Evolutionary conservation across 2,888 invertebrate genomes (phyloP), one percentile per base, ranked within the genome.

Genomic region (Polylopha cassiicola): DNA sequence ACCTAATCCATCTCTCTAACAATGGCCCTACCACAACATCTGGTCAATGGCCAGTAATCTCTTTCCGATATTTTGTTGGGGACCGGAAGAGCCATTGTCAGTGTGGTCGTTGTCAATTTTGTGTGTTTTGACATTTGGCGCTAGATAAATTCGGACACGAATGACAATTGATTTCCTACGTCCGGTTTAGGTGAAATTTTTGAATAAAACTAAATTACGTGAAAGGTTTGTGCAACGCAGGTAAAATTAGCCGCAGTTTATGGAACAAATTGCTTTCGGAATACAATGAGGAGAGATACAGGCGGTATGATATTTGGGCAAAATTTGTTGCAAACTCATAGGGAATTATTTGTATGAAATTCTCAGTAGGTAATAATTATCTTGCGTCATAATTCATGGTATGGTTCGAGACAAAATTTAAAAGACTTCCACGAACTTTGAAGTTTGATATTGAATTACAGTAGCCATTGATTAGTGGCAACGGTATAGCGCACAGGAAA

Each of bases 121-220:
- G 71, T 59, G 55, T 75, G 71, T 78, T 77, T 70, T 76, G 74
- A 78, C 76, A 74, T 65, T 56, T 58, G 65, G 45, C 61, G 50
- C 61, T 69, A 50, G 46, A 53, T 53, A 51, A 55, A 50, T 44
- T 22, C 33, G 39, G 20, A 21, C 37, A 28, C 21, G 30, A 27
- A 37, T 46, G 43, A 39, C 44, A 39, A 44, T 31, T 58, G 56
- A 61, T 64, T 65, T 63, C 66, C 48, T 48, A 45, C 51, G 60
- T 63, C 65, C 61, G 61, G 55, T 51, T 55, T 29, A 18, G 48
- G 43, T 42, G 51, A 36, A 49, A 52, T 39, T 44, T 51, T 48
- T 47, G 44, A 46, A 36, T 39, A 20, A 42, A 30, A 43, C 20
- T 36, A 43, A 36, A 10, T 11, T 11, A 15, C 38, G 38, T 24